These are phyloP conservation scores for Drosophila insularis DNA, from an alignment of 1,140 invertebrate species.

Conservation along the genomic window DNA sequence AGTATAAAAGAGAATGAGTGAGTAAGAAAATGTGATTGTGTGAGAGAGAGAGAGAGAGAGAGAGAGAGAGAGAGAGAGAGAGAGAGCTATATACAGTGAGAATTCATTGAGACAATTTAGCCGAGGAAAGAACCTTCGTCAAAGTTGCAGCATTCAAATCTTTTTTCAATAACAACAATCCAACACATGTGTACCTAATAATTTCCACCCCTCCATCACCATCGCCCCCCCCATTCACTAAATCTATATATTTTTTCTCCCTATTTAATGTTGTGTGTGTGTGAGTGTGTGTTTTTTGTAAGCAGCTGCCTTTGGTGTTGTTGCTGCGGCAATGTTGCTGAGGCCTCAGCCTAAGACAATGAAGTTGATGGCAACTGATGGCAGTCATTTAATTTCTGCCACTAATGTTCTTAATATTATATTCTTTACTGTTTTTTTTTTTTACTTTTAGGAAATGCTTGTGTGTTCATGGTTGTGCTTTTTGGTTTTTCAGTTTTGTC, in stretches of 20 bases:
- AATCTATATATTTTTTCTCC: background rate
- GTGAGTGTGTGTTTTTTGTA: background rate
- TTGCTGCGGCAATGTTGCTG: background rate
- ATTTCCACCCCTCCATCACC: background rate
- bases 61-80: background rate
- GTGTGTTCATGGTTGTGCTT: constrained; percentile 35
- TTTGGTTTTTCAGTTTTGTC: constrained; percentile 37
- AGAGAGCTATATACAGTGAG: background rate
- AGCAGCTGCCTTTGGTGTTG: background rate
- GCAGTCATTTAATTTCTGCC: constrained; percentile 7
- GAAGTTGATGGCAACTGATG: constrained; percentile 11
- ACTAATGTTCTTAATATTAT: background rate
- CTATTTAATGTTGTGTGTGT: background rate
- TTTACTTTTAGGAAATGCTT: constrained; percentile 31
- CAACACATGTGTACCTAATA: constrained; percentile 10
- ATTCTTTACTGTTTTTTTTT: constrained; percentile 21
- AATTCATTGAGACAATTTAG: constrained; percentile 25
- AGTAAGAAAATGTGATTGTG: too few species aligned
- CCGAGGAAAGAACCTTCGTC: constrained; percentile 8
- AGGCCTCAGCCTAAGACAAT: background rate
- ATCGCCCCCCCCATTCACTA: too few species aligned
- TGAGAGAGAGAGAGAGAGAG: background rate
- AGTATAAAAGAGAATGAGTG: background rate
- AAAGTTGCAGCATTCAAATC: constrained; percentile 12
- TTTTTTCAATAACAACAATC: constrained; percentile 15